Evolutionary conservation across 2,113 vertebrate genomes (phyloP).

Genomic region (Eurypyga helias): DNA sequence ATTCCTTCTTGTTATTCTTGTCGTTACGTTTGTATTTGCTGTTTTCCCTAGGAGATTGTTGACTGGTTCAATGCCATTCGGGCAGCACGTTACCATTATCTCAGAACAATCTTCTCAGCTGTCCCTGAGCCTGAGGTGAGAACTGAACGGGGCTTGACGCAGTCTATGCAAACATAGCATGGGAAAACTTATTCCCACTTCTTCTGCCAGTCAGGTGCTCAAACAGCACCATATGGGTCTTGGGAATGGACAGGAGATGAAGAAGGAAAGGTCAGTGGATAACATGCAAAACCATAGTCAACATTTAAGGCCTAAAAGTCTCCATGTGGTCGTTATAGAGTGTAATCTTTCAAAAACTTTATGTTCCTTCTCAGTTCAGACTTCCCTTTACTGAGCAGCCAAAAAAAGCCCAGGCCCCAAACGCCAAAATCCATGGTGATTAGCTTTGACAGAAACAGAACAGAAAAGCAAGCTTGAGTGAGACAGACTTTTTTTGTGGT

Average conservation of each 20-base stretch:
- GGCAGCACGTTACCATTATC: conserved; percentile 86
- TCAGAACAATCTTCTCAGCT: conserved; percentile 85
- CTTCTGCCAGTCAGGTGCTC: not conserved
- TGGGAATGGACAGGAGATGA: not conserved
- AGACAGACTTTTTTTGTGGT: not conserved
- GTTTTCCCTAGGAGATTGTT: conserved; percentile 86
- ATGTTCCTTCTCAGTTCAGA: conserved; percentile 22
- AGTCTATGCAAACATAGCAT: not conserved
- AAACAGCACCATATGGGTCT: not conserved
- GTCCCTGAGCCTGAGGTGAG: conserved; percentile 85
- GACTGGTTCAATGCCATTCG: conserved; percentile 93
- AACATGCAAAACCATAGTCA: not conserved
- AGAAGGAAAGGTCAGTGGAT: not conserved
- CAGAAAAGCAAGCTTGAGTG: not conserved
- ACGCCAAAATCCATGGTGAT: not conserved
- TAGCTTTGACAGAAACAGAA: conserved; percentile 22
- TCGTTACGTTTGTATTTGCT: not conserved
- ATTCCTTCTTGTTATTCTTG: not conserved
- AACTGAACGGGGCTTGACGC: not conserved
- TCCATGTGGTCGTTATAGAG: not conserved
- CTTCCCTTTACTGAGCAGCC: conserved; percentile 11
- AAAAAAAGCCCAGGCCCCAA: not conserved
- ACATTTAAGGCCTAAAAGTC: not conserved
- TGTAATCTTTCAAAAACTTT: not conserved
- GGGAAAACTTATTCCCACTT: not conserved